phyloP scores from a whole-genome alignment of 2,797 vertebrate genomes.

The Micromesistius poutassou region DNA sequence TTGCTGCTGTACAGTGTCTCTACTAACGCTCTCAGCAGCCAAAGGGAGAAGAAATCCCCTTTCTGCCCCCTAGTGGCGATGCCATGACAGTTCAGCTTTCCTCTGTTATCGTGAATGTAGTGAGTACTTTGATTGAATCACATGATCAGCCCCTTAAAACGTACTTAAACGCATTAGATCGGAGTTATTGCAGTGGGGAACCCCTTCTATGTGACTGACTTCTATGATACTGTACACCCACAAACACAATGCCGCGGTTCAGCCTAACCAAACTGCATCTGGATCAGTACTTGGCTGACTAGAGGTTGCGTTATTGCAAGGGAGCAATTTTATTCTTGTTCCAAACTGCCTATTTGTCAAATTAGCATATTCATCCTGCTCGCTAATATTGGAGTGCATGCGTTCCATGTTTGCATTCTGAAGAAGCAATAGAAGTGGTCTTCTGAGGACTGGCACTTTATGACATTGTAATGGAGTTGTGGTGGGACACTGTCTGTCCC shows the following conservation, averaged over 20 bases:
- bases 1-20: background rate
- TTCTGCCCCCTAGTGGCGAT: slow-evolving; percentile 2
- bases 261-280: slow-evolving; percentile 17
- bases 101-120: background rate
- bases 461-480: background rate
- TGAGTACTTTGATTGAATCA: background rate
- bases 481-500: slow-evolving; percentile 21
- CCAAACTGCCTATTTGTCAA: slow-evolving; percentile 19
- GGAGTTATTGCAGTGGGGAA: background rate
- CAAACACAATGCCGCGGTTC: slow-evolving; percentile 11
- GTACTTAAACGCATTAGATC: no score
- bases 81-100: background rate
- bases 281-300: slow-evolving; percentile 22
- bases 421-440: slow-evolving; percentile 2
- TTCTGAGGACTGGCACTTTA: slow-evolving; percentile 17
- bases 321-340: slow-evolving; percentile 9
- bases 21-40: background rate
- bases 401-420: slow-evolving; percentile 5
- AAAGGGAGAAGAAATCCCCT: background rate
- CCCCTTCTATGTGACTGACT: slow-evolving; percentile 11
- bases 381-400: background rate
- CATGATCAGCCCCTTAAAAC: background rate
- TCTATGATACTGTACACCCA: slow-evolving; percentile 23
- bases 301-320: slow-evolving; percentile 23
- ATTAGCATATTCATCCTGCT: background rate